These are phyloP conservation scores for Tiaroga cobitis DNA, from an alignment of 2,797 vertebrate genomes.

Conservation along the genomic window DNA sequence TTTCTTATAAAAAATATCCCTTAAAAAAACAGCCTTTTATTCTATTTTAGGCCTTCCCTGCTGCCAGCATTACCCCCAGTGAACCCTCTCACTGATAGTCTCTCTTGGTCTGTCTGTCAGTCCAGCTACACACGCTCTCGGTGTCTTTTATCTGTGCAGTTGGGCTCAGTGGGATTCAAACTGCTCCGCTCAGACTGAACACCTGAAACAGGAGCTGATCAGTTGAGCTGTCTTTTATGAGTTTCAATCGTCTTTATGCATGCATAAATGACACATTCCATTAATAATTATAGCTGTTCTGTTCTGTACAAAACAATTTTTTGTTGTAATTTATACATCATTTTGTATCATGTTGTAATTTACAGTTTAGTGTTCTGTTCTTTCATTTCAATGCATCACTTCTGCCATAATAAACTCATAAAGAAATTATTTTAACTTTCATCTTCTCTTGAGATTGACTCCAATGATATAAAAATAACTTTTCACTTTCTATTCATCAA, in stretches of 20 bases:
- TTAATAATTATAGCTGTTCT: slow-evolving; percentile 29
- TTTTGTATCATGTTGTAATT: background rate
- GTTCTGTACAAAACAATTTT: background rate
- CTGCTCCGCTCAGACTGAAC: slow-evolving; percentile 2
- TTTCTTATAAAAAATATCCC: slow-evolving; percentile 23
- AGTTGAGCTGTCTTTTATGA: too few species aligned
- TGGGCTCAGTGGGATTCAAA: slow-evolving; percentile 7
- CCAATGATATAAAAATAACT: background rate
- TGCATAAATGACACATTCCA: slow-evolving; percentile 21
- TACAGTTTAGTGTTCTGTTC: background rate
- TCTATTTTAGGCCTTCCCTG: slow-evolving; percentile 18
- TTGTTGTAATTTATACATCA: background rate
- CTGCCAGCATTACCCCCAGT: background rate
- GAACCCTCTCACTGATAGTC: slow-evolving; percentile 23
- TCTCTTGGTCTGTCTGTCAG: slow-evolving; percentile 6
- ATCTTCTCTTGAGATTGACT: background rate
- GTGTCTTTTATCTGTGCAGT: slow-evolving; percentile 15
- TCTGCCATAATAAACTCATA: background rate
- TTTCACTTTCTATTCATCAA: background rate
- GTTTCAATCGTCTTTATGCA: slow-evolving; percentile 38
- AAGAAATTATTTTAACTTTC: background rate
- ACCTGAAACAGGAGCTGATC: slow-evolving; percentile 13
- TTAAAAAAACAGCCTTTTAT: slow-evolving; percentile 30
- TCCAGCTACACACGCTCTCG: background rate
- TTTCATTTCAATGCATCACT: background rate